phyloP scores from a whole-genome alignment of 2,888 invertebrate species.

The Embidobia sp. region DNA sequence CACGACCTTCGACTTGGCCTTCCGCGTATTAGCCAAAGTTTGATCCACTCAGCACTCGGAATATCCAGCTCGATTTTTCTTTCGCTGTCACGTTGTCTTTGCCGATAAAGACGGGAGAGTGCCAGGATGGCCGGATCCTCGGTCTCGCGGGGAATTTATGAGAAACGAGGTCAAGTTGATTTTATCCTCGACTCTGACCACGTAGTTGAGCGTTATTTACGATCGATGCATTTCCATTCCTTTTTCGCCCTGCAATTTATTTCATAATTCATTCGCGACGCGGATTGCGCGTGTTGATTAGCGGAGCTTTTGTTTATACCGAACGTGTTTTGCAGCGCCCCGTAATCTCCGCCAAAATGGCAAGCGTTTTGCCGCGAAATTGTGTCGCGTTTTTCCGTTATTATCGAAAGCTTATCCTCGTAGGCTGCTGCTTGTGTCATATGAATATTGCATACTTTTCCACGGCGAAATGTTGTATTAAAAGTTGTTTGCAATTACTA shows the following conservation, averaged over 20 bases:
- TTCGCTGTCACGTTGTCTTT: slow-evolving; percentile 10
- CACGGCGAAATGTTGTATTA: slow-evolving; percentile 41
- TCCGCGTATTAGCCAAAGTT: slow-evolving; percentile 12
- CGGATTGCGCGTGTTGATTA: slow-evolving; percentile 24
- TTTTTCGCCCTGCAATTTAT: slow-evolving; percentile 32
- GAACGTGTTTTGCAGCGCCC: slow-evolving; percentile 6
- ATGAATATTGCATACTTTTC: slow-evolving; percentile 49
- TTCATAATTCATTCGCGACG: slow-evolving; percentile 50
- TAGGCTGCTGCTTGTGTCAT: slow-evolving; percentile 38
- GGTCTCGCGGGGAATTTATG: slow-evolving; percentile 65
- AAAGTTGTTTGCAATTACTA: slow-evolving; percentile 43
- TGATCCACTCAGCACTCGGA: slow-evolving; percentile 67
- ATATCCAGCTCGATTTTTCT: slow-evolving; percentile 56
- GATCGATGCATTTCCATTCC: slow-evolving; percentile 71
- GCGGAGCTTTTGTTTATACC: slow-evolving; percentile 15
- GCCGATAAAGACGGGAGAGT: slow-evolving; percentile 29
- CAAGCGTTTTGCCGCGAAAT: slow-evolving; percentile 40
- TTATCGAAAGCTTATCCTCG: slow-evolving; percentile 46
- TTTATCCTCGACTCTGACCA: slow-evolving; percentile 66
- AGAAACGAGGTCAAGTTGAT: slow-evolving; percentile 72
- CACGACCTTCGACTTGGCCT: slow-evolving; percentile 38
- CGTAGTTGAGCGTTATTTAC: slow-evolving; percentile 70
- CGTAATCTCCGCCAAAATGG: slow-evolving; percentile 34
- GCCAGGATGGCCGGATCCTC: slow-evolving; percentile 29
- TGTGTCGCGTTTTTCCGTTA: slow-evolving; percentile 38